Percentiles rank a stretch among this genome's conserved stretches.
Evolutionary conservation across 2,113 vertebrate genomes (phyloP).

Genomic region (Gyps fulvus): DNA sequence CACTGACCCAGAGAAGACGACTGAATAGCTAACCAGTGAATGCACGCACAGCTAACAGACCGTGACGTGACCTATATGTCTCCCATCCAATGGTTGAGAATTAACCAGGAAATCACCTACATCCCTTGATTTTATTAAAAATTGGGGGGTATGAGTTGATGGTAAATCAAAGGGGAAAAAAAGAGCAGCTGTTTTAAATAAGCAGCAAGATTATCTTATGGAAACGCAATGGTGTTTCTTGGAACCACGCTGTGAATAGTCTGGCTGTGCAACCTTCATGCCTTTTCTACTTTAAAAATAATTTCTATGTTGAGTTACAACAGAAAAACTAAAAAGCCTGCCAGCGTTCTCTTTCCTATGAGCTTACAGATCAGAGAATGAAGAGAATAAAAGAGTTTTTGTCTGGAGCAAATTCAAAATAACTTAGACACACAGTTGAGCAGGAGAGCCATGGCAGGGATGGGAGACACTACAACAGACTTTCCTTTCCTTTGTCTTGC

Average conservation of each 20-base stretch:
- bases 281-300: conserved; percentile 35
- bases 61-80: neutral
- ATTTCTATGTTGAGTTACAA: conserved; percentile 20
- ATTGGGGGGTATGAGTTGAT: neutral
- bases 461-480: conserved; percentile 3
- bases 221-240: neutral
- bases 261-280: conserved; percentile 11
- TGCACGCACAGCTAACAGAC: neutral
- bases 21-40: conserved; percentile 50
- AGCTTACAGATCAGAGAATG: neutral
- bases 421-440: neutral
- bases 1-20: conserved; percentile 30
- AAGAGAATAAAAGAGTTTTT: conserved; percentile 35
- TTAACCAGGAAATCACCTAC: conserved; percentile 41
- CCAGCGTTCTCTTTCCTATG: neutral
- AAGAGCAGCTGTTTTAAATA: conserved; percentile 24
- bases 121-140: neutral
- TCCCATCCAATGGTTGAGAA: neutral
- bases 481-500: conserved; percentile 47
- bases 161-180: neutral
- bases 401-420: conserved; percentile 47
- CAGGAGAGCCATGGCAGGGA: neutral
- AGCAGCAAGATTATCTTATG: neutral
- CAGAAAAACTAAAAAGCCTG: conserved; percentile 17
- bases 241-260: conserved; percentile 12